Base-by-base conservation (phyloP, 2,797 vertebrate species). In the Tadarida brasiliensis region DNA sequence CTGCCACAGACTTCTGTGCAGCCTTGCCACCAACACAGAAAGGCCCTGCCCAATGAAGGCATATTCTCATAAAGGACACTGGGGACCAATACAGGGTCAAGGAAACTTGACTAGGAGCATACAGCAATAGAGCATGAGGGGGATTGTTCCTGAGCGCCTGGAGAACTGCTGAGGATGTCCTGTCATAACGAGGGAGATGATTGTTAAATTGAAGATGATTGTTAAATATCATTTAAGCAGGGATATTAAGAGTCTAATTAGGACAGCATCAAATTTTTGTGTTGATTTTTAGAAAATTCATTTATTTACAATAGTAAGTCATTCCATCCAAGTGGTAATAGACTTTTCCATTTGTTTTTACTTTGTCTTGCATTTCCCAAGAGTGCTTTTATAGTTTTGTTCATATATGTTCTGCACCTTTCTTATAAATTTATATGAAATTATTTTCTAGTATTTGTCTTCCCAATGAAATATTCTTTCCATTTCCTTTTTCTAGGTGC, bases 371-470 rank as follows among this genome's bases (percentile, higher is more conserved):
- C 4, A 91, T 63, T 77, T 78, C 24, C 22, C 51, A 33, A 78
- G 33, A 47, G 88, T 88, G 30, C 87, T 90, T 91, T 70, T 56
- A 24, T 78, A 44, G 11, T 26, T 87, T 80, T 90, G 30, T 26
- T 95, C 71, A 94, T 57, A n/a, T 71, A 39, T 63, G 11, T 68
- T 47, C 57, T 63, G 2, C 16, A 74, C 15, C 10, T 91, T 83
- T 87, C 54, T 92, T 90, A 65, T 76, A 91, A 61, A 83, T 70
- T 57, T 57, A 67, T 15, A 68, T 15, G 14, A 82, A 96, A 73
- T 82, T 65, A 91, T 82, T 76, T 86, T 67, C 51, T 33, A 88
- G 10, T 33, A 59, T 33, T 73, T 91, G 16, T 73, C 49, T 86
- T 89, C 33, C 80, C 33, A 86, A 59, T 71, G 22, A 84, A 91